phyloP scores from a whole-genome alignment of 1,140 invertebrate genomes.

The Brachionus calyciflorus region DNA sequence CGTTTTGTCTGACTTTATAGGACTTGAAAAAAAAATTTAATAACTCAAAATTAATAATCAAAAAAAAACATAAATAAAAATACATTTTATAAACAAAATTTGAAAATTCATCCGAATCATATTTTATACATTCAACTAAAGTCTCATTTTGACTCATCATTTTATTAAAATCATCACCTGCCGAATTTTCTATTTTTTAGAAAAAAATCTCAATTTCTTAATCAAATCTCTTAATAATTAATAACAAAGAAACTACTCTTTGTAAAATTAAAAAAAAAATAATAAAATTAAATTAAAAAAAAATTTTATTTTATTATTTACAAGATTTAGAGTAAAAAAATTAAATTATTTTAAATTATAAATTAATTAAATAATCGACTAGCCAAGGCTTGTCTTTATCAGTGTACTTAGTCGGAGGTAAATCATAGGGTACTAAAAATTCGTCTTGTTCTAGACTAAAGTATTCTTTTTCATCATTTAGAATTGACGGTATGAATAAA shows the following conservation, averaged over 20 bases:
- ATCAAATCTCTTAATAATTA: too few relatives aligned
- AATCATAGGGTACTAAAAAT: conserved; percentile 41
- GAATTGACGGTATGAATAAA: conserved; percentile 18
- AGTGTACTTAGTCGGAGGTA: conserved; percentile 31
- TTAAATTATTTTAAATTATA: too few relatives aligned
- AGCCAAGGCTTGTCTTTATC: conserved; percentile 46
- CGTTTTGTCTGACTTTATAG: neutral
- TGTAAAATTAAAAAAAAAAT: neutral
- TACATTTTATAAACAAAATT: conserved; percentile 35
- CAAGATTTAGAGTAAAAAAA: too few relatives aligned
- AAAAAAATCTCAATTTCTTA: too few relatives aligned
- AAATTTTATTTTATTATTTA: neutral
- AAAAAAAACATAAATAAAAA: neutral
- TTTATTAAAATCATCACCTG: neutral
- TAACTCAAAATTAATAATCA: too few relatives aligned
- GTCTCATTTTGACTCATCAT: neutral
- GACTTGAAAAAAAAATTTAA: conserved; percentile 1
- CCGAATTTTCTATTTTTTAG: too few relatives aligned
- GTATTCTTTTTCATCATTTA: conserved; percentile 12
- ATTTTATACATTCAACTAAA: conserved; percentile 15
- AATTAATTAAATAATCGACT: conserved; percentile 18
- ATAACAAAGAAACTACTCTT: conserved; percentile 36
- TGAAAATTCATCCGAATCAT: neutral
- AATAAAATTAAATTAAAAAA: neutral
- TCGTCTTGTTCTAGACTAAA: neutral